These are phyloP conservation scores for Stenopsyche tienmushanensis DNA, from an alignment of 1,140 invertebrate species.

Conservation along the genomic window DNA sequence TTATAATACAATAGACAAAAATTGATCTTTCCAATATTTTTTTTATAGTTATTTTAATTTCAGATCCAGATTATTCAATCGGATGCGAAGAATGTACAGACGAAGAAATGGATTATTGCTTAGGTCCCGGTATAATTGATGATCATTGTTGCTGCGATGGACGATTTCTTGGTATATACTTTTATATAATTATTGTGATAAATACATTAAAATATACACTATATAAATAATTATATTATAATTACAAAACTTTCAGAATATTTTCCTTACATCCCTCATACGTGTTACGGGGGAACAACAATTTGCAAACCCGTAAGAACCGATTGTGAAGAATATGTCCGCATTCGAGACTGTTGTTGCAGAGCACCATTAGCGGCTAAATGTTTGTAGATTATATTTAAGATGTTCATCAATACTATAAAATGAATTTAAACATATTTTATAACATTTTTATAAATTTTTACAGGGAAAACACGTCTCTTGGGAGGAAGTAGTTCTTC, in stretches of 20 bases:
- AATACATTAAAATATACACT: neutral
- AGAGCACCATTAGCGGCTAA: constrained; percentile 58
- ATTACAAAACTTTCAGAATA: constrained; percentile 61
- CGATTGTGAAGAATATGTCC: constrained; percentile 64
- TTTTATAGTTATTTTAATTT: constrained; percentile 33
- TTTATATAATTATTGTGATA: neutral
- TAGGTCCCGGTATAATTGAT: constrained; percentile 59
- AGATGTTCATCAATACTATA: too few species aligned
- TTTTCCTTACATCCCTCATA: constrained; percentile 68
- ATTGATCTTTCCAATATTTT: too few species aligned
- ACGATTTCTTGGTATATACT: constrained; percentile 49
- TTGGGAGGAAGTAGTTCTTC: too few species aligned
- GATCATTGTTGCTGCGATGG: constrained; percentile 75
- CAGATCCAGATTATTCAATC: constrained; percentile 55
- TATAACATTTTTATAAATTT: too few species aligned
- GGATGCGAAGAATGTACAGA: constrained; percentile 64
- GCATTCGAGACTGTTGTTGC: constrained; percentile 68
- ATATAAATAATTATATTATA: constrained; percentile 36
- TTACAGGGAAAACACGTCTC: constrained; percentile 33
- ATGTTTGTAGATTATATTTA: constrained; percentile 46
- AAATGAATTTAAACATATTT: too few species aligned
- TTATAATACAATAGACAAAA: too few species aligned
- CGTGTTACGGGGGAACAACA: constrained; percentile 62
- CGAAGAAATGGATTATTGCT: constrained; percentile 66
- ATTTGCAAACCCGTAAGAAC: constrained; percentile 59